Conservation (phyloP, 2,797 vertebrate species). For the Bufotes viridis region DNA sequence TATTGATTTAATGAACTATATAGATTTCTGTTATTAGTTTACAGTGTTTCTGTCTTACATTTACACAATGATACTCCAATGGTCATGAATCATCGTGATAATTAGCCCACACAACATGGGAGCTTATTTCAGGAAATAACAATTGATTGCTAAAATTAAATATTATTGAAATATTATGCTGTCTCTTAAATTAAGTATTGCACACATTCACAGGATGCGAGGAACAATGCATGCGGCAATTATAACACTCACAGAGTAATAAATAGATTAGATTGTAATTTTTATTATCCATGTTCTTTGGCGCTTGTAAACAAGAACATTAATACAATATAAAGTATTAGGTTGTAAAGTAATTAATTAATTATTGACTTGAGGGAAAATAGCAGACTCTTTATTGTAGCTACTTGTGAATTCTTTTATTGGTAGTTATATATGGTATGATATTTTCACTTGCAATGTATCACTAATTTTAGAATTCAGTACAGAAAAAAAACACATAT, state of each 20-base stretch:
- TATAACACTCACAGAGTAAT: neutral
- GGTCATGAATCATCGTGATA: conserved; percentile 24
- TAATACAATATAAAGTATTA: neutral
- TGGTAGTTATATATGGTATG: neutral
- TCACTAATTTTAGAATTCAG: neutral
- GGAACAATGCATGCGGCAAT: conserved; percentile 26
- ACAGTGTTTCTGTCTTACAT: conserved; percentile 6
- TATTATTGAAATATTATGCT: conserved; percentile 33
- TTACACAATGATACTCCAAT: neutral
- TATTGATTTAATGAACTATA: neutral
- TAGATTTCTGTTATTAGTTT: neutral
- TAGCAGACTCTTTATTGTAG: neutral
- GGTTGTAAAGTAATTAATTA: neutral
- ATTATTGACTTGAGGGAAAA: neutral
- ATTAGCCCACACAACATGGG: conserved; percentile 29
- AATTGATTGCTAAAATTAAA: conserved; percentile 54
- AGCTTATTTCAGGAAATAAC: conserved; percentile 45
- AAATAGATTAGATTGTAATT: conserved; percentile 22
- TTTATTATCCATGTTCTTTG: neutral
- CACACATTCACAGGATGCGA: conserved; percentile 11
- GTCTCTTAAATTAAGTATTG: conserved; percentile 26
- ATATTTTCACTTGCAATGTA: neutral
- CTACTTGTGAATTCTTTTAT: neutral
- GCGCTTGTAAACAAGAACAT: neutral
- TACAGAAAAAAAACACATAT: neutral